A percentile compares a stretch with the other conserved stretches of the same genome.
Conservation (phyloP, 2,888 invertebrate species). For the Drosophila mimica region DNA sequence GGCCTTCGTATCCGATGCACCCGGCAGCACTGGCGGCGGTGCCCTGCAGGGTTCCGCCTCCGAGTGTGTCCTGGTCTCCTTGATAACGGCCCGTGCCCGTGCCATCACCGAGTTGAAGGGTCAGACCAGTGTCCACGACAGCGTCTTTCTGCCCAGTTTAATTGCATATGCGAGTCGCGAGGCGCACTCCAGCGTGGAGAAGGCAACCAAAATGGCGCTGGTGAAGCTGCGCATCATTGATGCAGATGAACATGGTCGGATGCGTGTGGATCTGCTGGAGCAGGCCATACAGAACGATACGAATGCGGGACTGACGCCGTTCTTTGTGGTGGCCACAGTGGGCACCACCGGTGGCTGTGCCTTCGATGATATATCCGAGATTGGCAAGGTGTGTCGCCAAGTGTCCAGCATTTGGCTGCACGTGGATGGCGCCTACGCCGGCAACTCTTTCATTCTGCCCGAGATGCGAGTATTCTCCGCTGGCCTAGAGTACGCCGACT, state of each 20-base stretch:
- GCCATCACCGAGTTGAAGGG: slow-evolving; percentile 89
- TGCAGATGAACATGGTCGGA: slow-evolving; percentile 88
- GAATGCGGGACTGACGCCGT: slow-evolving; percentile 91
- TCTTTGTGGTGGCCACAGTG: slow-evolving; percentile 92
- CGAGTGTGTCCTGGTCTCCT: slow-evolving; percentile 91
- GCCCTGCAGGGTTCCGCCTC: slow-evolving; percentile 94
- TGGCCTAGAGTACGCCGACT: slow-evolving; percentile 91
- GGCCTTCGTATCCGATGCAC: slow-evolving; percentile 86
- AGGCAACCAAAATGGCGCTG: slow-evolving; percentile 91
- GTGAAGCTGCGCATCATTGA: slow-evolving; percentile 90
- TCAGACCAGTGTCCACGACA: slow-evolving; percentile 87
- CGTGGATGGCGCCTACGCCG: slow-evolving; percentile 95
- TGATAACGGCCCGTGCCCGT: slow-evolving; percentile 91
- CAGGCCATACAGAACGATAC: slow-evolving; percentile 90
- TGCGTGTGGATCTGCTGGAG: slow-evolving; percentile 88
- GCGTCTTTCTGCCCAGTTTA: slow-evolving; percentile 90
- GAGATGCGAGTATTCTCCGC: slow-evolving; percentile 89
- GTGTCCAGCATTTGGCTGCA: slow-evolving; percentile 91
- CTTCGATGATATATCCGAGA: slow-evolving; percentile 92
- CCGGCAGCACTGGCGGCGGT: slow-evolving; percentile 89
- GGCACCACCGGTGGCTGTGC: slow-evolving; percentile 94
- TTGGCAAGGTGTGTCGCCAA: slow-evolving; percentile 89
- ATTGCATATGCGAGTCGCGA: slow-evolving; percentile 91
- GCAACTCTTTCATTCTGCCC: slow-evolving; percentile 93
- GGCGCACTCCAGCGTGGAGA: slow-evolving; percentile 91